phyloP scores from a whole-genome alignment of 2,888 invertebrate genomes.

The Orthosia gothica region DNA sequence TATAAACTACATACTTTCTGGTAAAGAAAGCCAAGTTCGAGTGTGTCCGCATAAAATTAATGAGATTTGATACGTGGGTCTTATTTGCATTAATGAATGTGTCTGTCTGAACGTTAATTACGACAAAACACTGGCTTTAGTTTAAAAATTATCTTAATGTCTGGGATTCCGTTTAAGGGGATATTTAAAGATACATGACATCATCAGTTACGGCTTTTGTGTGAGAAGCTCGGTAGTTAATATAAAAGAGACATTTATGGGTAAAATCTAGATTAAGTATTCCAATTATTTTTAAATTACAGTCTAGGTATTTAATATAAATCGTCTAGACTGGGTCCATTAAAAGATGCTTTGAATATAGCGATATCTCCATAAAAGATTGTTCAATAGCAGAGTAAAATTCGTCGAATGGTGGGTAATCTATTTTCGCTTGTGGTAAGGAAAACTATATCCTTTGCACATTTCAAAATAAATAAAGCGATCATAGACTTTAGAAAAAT shows the following conservation, averaged over 20 bases:
- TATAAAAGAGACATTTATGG: conserved; percentile 2
- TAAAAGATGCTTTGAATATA: conserved; percentile 9
- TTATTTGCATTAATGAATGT: conserved; percentile 58
- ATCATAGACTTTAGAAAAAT: neutral
- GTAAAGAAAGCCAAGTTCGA: conserved; percentile 56
- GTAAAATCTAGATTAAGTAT: conserved; percentile 21
- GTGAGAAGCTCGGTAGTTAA: conserved; percentile 4
- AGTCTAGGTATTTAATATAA: conserved; percentile 17
- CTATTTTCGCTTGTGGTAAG: neutral
- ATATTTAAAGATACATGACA: conserved; percentile 3
- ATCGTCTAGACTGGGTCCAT: conserved; percentile 38
- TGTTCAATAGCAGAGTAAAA: conserved; percentile 6
- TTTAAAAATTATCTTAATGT: conserved; percentile 3
- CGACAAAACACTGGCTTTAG: conserved; percentile 30
- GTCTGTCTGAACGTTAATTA: conserved; percentile 48
- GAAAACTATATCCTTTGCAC: too few relatives aligned
- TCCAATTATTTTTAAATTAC: conserved; percentile 16
- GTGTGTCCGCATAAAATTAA: conserved; percentile 37
- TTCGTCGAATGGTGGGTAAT: conserved; percentile 10
- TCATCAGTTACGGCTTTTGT: conserved; percentile 4
- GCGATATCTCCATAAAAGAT: conserved; percentile 11
- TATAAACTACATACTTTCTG: conserved; percentile 35
- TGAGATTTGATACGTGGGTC: conserved; percentile 47
- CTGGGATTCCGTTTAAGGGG: conserved; percentile 14
- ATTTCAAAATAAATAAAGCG: neutral